phyloP scores from a whole-genome alignment of 1,140 invertebrate genomes.

The Portunus trituberculatus region DNA sequence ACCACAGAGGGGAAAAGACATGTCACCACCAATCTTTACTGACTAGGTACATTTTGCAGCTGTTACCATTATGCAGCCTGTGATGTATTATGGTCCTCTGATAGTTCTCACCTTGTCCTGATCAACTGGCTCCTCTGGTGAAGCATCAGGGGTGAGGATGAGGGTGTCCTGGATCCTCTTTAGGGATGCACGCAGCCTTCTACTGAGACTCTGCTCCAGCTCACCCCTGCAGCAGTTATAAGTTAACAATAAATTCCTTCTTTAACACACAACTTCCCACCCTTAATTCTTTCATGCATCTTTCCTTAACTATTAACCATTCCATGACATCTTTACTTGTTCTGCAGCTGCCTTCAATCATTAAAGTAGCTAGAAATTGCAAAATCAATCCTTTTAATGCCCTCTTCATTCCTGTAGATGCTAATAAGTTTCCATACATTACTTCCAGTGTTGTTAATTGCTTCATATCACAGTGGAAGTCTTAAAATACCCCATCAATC shows the following conservation, averaged over 20 bases:
- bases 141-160: slow-evolving; percentile 80
- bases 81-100: background rate
- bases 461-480: no score
- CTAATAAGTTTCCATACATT: no score
- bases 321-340: no score
- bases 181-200: slow-evolving; percentile 87
- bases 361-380: no score
- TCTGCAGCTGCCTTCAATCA: no score
- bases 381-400: no score
- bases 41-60: no score
- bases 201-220: slow-evolving; percentile 78
- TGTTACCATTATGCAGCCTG: no score
- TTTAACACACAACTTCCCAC: background rate
- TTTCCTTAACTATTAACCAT: no score
- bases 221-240: slow-evolving; percentile 72
- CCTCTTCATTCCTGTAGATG: no score
- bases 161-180: slow-evolving; percentile 88
- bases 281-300: background rate
- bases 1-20: slow-evolving; percentile 23
- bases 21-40: background rate
- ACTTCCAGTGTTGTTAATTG: no score
- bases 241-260: background rate
- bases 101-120: slow-evolving; percentile 63
- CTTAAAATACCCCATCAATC: no score
- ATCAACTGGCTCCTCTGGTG: slow-evolving; percentile 48